These are phyloP conservation scores for Chironomus tepperi DNA, from an alignment of 1,140 invertebrate genomes.

Conservation along the genomic window DNA sequence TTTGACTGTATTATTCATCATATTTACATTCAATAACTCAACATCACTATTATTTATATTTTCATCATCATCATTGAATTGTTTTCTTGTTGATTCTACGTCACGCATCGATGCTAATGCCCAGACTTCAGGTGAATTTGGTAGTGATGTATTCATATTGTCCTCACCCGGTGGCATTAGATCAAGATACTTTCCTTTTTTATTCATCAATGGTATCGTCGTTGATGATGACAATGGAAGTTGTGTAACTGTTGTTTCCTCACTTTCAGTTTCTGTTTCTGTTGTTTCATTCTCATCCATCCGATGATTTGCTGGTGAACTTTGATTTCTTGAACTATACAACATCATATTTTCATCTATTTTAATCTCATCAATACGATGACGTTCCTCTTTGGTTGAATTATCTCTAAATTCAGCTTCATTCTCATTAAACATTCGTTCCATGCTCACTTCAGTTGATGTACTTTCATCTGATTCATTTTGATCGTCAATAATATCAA, in stretches of 20 bases:
- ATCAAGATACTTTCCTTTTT: slow-evolving; percentile 13
- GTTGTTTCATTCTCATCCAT: not conserved
- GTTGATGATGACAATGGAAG: not conserved
- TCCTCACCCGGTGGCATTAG: not conserved
- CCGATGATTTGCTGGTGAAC: not conserved
- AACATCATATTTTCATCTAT: not conserved
- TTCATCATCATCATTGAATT: slow-evolving; percentile 29
- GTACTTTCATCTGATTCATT: not conserved
- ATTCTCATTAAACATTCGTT: not conserved
- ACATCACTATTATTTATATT: not conserved
- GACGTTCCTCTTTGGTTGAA: slow-evolving; percentile 1
- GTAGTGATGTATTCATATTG: slow-evolving; percentile 28
- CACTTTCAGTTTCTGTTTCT: not conserved
- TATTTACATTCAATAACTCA: not conserved
- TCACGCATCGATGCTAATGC: slow-evolving; percentile 35
- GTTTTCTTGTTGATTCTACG: slow-evolving; percentile 27
- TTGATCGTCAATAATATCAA: not conserved
- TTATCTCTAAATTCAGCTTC: not conserved
- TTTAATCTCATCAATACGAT: not conserved
- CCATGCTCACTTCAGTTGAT: not conserved
- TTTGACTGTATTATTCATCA: not conserved
- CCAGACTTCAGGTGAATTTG: slow-evolving; percentile 35
- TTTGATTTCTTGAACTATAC: not conserved
- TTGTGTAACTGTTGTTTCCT: not conserved
- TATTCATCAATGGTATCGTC: not conserved